phyloP scores from a whole-genome alignment of 2,113 vertebrate genomes.

The Spizaetus ornatus region DNA sequence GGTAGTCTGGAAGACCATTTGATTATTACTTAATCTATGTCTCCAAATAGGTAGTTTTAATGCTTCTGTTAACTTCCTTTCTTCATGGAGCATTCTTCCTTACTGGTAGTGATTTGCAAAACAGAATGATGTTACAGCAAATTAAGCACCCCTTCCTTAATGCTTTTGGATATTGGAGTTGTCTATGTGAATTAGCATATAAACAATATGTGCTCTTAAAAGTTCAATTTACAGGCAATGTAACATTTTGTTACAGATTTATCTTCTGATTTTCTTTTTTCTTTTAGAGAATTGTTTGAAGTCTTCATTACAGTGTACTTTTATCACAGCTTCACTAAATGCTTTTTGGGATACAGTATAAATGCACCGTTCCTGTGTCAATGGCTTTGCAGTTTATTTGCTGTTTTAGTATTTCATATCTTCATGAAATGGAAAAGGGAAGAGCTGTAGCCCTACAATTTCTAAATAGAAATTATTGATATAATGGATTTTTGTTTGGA shows the following conservation, averaged over 20 bases:
- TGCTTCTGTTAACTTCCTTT: neutral
- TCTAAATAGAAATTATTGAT: neutral
- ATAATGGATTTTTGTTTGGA: neutral
- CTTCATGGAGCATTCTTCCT: neutral
- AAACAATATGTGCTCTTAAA: neutral
- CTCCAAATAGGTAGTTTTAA: neutral
- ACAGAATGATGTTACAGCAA: neutral
- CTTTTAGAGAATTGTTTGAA: neutral
- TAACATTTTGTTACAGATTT: neutral
- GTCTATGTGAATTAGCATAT: neutral
- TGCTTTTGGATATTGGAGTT: neutral
- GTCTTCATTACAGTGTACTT: neutral
- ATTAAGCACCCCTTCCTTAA: neutral
- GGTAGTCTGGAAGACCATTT: neutral
- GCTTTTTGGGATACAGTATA: neutral
- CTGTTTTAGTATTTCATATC: neutral
- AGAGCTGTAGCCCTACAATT: neutral
- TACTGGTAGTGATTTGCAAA: neutral
- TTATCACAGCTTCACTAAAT: neutral
- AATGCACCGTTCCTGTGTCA: neutral
- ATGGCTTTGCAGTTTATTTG: neutral
- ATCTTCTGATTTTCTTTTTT: neutral
- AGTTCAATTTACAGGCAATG: neutral
- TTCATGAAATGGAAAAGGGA: neutral
- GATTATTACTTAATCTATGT: neutral